These are phyloP conservation scores for Sebastes taczanowskii DNA, from an alignment of 2,797 vertebrate genomes.

Conservation along the genomic window DNA sequence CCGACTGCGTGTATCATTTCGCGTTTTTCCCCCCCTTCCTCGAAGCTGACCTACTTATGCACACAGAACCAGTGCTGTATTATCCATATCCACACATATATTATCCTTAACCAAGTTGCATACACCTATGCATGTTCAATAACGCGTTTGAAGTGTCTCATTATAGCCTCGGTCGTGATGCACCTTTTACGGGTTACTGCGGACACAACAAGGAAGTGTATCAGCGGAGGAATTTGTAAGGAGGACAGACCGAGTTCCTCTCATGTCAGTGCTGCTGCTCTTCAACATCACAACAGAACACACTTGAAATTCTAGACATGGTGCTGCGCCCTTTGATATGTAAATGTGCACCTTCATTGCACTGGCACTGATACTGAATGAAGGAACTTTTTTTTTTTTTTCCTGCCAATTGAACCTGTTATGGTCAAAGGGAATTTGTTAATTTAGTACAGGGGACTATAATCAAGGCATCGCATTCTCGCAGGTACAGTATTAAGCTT, in stretches of 20 bases:
- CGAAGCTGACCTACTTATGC: conserved; percentile 69
- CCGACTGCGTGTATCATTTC: conserved; percentile 48
- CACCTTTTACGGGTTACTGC: conserved; percentile 25
- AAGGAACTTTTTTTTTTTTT: conserved; percentile 61
- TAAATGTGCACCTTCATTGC: conserved; percentile 86
- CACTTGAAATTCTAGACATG: conserved; percentile 82
- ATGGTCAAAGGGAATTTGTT: conserved; percentile 66
- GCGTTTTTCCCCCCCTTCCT: conserved; percentile 6
- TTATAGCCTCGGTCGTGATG: conserved; percentile 35
- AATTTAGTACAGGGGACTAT: conserved; percentile 57
- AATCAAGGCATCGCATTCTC: conserved; percentile 61
- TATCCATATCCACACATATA: conserved; percentile 18
- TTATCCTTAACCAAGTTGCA: conserved; percentile 15
- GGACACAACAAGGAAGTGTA: conserved; percentile 69
- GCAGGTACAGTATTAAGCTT: conserved; percentile 40
- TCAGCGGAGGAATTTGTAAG: conserved; percentile 64
- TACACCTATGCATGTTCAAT: conserved; percentile 37
- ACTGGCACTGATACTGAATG: conserved; percentile 76
- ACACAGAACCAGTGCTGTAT: conserved; percentile 7
- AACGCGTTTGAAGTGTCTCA: conserved; percentile 49
- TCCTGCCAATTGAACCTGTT: conserved; percentile 59
- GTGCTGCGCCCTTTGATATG: conserved; percentile 83
- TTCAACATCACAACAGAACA: conserved; percentile 82
- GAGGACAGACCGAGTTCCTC: conserved; percentile 75
- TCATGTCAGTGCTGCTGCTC: conserved; percentile 76